Evolutionary conservation across 2,888 invertebrate species (phyloP).

Genomic region (Saturnia japonica): DNA sequence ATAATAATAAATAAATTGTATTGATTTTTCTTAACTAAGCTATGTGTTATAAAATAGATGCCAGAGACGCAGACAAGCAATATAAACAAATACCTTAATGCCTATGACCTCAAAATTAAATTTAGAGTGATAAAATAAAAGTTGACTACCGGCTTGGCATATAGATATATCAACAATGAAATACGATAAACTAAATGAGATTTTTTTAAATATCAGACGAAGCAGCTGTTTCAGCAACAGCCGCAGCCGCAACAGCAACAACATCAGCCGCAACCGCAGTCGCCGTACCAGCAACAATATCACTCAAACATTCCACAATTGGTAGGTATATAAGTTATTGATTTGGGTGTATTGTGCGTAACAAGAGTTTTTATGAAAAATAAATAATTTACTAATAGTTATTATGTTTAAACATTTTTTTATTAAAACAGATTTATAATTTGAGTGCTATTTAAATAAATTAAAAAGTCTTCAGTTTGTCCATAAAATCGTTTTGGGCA

Average conservation of each 20-base stretch:
- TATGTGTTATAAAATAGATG: not conserved
- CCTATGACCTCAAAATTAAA: not conserved
- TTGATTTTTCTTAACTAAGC: not conserved
- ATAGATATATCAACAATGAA: not conserved
- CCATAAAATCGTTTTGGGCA: too few species aligned
- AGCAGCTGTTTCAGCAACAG: slow-evolving; percentile 78
- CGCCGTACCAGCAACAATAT: slow-evolving; percentile 71
- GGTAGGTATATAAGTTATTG: slow-evolving; percentile 56
- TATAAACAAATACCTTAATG: not conserved
- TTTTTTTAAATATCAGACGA: slow-evolving; percentile 32
- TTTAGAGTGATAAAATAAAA: not conserved
- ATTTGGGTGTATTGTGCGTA: not conserved
- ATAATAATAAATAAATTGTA: not conserved
- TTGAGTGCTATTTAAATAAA: not conserved
- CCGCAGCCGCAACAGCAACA: slow-evolving; percentile 69
- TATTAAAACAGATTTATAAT: too few species aligned
- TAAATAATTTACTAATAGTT: not conserved
- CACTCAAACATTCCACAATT: slow-evolving; percentile 79
- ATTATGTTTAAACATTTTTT: not conserved
- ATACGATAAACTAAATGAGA: not conserved
- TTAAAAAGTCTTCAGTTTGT: too few species aligned
- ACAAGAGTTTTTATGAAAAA: not conserved
- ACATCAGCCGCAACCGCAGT: slow-evolving; percentile 60
- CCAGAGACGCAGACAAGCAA: not conserved
- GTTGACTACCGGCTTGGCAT: not conserved